A percentile compares a stretch with the other conserved stretches of the same genome.
Conservation (phyloP, 2,113 vertebrate genomes). For the Nymphicus hollandicus region DNA sequence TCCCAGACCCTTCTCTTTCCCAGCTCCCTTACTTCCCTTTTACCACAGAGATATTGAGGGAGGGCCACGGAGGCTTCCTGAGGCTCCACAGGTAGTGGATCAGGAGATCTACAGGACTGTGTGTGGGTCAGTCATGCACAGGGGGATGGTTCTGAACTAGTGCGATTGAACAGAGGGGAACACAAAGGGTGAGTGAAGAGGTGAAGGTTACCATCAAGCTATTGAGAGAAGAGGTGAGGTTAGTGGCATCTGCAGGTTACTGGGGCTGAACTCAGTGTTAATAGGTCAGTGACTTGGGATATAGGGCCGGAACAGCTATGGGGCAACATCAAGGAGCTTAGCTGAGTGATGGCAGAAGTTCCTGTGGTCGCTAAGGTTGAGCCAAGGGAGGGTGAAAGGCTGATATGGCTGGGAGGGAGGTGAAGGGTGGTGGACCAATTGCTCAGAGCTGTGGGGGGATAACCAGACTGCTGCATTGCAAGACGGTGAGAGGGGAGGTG, state of each 20-base stretch:
- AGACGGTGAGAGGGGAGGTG: not conserved
- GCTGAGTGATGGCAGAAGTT: not conserved
- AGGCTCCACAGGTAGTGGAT: not conserved
- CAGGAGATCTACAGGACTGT: not conserved
- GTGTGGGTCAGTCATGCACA: not conserved
- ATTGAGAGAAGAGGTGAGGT: not conserved
- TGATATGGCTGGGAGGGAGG: not conserved
- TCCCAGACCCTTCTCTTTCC: not conserved
- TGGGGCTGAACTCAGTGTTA: not conserved
- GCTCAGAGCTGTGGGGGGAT: not conserved
- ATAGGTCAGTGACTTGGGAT: not conserved
- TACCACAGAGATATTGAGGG: not conserved
- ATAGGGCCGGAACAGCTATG: not conserved
- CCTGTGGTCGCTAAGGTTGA: not conserved
- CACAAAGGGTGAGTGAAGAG: not conserved
- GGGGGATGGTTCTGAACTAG: not conserved
- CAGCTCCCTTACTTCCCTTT: not conserved
- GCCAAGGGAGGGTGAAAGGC: not conserved
- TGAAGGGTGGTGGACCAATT: not conserved
- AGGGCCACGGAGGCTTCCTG: not conserved
- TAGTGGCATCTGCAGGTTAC: not conserved
- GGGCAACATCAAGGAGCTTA: not conserved
- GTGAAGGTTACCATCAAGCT: not conserved
- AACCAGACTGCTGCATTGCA: not conserved
- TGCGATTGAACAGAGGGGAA: not conserved